These are phyloP conservation scores for Cyclopterus lumpus DNA, from an alignment of 2,797 vertebrate species.

Conservation along the genomic window DNA sequence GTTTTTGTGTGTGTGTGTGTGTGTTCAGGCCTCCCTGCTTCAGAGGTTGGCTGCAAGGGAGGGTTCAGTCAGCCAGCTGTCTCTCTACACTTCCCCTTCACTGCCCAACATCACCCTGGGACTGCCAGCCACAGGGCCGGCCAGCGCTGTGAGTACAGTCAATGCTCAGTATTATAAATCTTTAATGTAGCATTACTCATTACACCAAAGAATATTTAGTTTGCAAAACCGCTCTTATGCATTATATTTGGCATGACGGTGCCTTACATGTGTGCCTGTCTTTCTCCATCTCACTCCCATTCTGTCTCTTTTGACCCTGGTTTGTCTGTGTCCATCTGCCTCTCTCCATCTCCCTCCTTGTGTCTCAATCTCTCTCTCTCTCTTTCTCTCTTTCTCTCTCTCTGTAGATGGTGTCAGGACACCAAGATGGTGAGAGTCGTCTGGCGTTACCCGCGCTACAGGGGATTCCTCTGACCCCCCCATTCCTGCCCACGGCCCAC, in stretches of 20 bases:
- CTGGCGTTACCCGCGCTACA: conserved; percentile 88
- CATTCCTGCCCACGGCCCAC: conserved; percentile 90
- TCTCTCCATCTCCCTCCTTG: conserved; percentile 25
- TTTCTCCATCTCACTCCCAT: conserved; percentile 35
- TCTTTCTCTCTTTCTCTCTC: not conserved
- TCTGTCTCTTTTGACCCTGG: conserved; percentile 52
- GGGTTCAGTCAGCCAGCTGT: conserved; percentile 91
- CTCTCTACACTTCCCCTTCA: conserved; percentile 96
- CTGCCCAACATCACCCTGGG: conserved; percentile 98
- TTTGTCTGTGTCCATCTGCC: conserved; percentile 42
- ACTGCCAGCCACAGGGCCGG: conserved; percentile 90
- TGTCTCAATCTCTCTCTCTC: conserved; percentile 10
- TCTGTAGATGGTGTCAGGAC: conserved; percentile 86
- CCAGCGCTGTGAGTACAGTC: conserved; percentile 85
- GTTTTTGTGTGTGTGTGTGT: conserved; percentile 24
- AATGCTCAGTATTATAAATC: not conserved
- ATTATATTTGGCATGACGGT: conserved; percentile 20
- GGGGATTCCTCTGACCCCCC: conserved; percentile 86
- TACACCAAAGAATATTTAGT: not conserved
- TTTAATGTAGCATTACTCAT: not conserved
- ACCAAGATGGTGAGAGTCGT: conserved; percentile 90
- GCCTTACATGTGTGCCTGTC: conserved; percentile 8
- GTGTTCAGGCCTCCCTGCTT: conserved; percentile 87
- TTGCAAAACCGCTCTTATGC: not conserved
- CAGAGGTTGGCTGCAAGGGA: conserved; percentile 91